Evolutionary conservation across 2,888 invertebrate genomes (phyloP).

Genomic region (Troides helena): DNA sequence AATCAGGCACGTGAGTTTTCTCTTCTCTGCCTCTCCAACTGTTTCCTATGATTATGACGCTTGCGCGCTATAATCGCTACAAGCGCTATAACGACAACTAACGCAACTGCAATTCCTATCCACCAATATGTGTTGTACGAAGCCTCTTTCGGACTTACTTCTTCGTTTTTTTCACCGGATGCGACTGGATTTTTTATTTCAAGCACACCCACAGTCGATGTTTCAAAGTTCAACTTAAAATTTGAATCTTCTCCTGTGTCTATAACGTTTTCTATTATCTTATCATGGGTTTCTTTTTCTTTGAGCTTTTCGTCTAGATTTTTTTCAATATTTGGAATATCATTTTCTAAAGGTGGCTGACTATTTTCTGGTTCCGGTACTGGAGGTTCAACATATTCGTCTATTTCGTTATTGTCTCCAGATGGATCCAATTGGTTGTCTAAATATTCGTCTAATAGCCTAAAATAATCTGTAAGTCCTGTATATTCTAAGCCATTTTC

Average conservation of each 20-base stretch:
- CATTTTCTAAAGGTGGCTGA: constrained; percentile 45
- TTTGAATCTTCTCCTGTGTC: constrained; percentile 57
- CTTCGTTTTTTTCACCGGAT: constrained; percentile 52
- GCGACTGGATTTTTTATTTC: constrained; percentile 69
- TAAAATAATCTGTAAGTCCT: constrained; percentile 78
- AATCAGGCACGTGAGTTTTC: constrained; percentile 72
- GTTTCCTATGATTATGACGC: constrained; percentile 74
- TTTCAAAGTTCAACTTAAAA: constrained; percentile 58
- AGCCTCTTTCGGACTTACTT: constrained; percentile 57
- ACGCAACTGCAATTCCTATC: constrained; percentile 72
- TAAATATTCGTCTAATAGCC: constrained; percentile 77
- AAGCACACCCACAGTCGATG: constrained; percentile 70
- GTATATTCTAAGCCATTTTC: constrained; percentile 73
- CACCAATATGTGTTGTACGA: constrained; percentile 75
- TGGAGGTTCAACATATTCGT: constrained; percentile 62
- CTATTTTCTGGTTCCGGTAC: constrained; percentile 41
- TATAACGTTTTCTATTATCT: constrained; percentile 55
- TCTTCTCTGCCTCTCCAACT: constrained; percentile 70
- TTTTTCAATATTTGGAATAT: constrained; percentile 33
- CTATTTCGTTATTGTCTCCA: constrained; percentile 43
- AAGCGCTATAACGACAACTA: constrained; percentile 63
- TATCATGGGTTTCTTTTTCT: constrained; percentile 39
- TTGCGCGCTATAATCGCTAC: constrained; percentile 72
- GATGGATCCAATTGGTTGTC: constrained; percentile 69
- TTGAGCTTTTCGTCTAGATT: constrained; percentile 31